These are phyloP conservation scores for Rhopilema esculentum DNA, from an alignment of 30 jellyfish, hydroid and myxozoan species.

Conservation along the genomic window DNA sequence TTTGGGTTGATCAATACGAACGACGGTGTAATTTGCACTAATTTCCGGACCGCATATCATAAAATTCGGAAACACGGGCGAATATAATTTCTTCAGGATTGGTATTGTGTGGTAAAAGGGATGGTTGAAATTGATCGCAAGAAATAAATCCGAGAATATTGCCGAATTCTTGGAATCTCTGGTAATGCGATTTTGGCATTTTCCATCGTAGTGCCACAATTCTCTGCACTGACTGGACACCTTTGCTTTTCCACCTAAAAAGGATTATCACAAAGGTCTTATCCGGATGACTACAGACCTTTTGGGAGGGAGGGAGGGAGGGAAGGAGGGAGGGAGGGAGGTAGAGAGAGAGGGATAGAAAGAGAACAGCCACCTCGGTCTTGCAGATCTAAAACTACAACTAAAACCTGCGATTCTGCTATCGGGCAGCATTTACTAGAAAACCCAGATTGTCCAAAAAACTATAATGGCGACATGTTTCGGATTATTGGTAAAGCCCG, in stretches of 20 bases:
- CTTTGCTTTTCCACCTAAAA: not conserved
- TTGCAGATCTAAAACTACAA: too few species aligned
- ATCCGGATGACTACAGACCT: not conserved
- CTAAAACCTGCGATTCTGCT: too few species aligned
- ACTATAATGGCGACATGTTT: too few species aligned
- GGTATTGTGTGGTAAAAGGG: constrained; percentile 27
- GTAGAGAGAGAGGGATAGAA: not conserved
- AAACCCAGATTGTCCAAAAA: too few species aligned
- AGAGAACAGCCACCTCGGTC: too few species aligned
- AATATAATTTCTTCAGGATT: constrained; percentile 5
- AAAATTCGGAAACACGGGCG: constrained; percentile 31
- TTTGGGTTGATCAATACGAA: constrained; percentile 2
- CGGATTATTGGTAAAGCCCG: too few species aligned
- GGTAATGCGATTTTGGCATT: not conserved
- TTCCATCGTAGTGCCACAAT: not conserved
- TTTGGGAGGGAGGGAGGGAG: not conserved
- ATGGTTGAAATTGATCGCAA: constrained; percentile 51
- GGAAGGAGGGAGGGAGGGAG: not conserved
- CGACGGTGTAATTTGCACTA: not conserved
- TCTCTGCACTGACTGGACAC: not conserved
- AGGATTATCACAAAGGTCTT: too few species aligned
- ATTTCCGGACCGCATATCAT: constrained; percentile 58
- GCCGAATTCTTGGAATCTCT: not conserved
- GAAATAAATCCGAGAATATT: constrained; percentile 16
- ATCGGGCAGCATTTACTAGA: too few species aligned